A percentile compares a stretch with the other conserved stretches of the same genome.
Evolutionary conservation across 92 coral and sea anemone species (phyloP).

Genomic region (Pocillopora meandrina): DNA sequence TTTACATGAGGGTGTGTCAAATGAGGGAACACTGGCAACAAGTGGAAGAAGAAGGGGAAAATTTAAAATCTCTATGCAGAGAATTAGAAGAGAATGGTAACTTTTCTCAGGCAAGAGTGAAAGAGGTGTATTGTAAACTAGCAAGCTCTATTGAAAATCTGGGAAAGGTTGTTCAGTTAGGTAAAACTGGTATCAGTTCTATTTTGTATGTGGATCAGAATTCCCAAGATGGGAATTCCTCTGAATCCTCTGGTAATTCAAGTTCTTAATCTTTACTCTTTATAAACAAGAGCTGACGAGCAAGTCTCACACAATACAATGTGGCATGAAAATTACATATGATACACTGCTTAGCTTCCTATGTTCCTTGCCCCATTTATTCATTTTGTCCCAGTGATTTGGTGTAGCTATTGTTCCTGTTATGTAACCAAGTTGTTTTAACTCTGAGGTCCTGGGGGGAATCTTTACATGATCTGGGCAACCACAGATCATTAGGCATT

Average conservation of each 20-base stretch:
- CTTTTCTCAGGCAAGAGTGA: neutral
- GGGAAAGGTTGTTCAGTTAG: neutral
- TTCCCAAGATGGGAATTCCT: slow-evolving; percentile 20
- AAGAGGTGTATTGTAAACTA: slow-evolving; percentile 24
- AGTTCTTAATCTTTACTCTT: neutral
- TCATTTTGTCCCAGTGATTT: no score
- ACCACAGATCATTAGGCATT: no score
- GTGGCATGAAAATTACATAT: no score
- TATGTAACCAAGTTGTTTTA: no score
- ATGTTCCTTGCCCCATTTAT: no score
- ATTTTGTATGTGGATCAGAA: neutral
- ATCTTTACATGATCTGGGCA: no score
- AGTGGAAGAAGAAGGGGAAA: slow-evolving; percentile 22
- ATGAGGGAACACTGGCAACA: slow-evolving; percentile 28
- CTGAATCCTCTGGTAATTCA: slow-evolving; percentile 38
- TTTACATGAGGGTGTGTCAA: slow-evolving; percentile 24
- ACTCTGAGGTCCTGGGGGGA: no score
- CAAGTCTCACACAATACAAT: no score
- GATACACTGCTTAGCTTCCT: no score
- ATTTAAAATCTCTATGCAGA: neutral
- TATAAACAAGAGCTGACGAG: no score
- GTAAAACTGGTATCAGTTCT: slow-evolving; percentile 2
- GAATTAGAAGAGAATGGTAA: slow-evolving; percentile 2
- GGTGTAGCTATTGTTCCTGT: no score
- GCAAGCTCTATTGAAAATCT: slow-evolving; percentile 17